These are phyloP conservation scores for Troglohyphantes excavatus DNA, from an alignment of 2,888 invertebrate species.

Conservation along the genomic window DNA sequence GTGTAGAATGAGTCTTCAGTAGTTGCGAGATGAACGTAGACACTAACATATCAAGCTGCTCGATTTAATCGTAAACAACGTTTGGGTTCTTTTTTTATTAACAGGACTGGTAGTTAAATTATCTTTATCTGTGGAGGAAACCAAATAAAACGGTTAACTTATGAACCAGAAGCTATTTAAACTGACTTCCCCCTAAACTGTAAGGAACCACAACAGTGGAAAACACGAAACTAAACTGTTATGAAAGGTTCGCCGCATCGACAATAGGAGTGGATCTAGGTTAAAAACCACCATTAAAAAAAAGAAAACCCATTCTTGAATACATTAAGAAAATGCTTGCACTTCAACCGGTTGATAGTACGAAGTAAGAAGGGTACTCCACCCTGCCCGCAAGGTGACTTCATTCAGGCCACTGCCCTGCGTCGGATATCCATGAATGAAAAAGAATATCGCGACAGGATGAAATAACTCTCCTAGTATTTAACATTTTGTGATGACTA, in stretches of 20 bases:
- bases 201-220: background rate
- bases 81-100: no score
- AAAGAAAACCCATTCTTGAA: background rate
- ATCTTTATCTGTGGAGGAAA: no score
- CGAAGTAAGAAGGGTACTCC: conserved; percentile 18
- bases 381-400: conserved; percentile 56
- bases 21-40: no score
- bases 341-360: conserved; percentile 52
- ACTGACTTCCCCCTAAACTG: no score
- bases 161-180: no score
- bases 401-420: conserved; percentile 53
- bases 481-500: no score
- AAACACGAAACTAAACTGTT: background rate
- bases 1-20: no score
- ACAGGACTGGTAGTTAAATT: no score
- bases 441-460: conserved; percentile 9
- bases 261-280: conserved; percentile 37
- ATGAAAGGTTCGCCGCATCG: no score
- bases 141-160: no score
- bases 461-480: background rate
- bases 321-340: conserved; percentile 2
- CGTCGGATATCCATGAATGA: conserved; percentile 36
- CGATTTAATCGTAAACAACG: no score
- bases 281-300: conserved; percentile 26
- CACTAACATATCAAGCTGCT: no score